Evolutionary conservation across 2,797 vertebrate genomes (phyloP).

Genomic region (Hippocampus kuda): DNA sequence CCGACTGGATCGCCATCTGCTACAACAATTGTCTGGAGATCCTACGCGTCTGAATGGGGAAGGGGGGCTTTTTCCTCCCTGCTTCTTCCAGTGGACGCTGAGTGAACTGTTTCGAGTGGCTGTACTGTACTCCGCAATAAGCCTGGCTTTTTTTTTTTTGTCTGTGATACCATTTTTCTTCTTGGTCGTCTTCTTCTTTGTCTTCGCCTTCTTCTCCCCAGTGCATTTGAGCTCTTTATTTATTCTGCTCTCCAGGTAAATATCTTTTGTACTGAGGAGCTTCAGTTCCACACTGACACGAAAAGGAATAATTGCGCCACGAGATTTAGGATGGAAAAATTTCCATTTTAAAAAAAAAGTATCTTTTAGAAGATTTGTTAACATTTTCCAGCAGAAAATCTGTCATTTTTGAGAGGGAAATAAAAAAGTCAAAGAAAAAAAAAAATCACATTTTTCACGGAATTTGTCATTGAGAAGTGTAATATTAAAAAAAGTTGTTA

Average conservation of each 20-base stretch:
- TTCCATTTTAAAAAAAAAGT: background rate
- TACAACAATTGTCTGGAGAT: conserved; percentile 99
- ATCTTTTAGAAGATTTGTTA: background rate
- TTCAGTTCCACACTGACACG: background rate
- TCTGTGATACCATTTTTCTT: conserved; percentile 16
- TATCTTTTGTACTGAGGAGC: background rate
- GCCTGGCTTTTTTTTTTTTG: conserved; percentile 39
- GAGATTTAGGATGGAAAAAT: background rate
- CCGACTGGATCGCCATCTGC: conserved; percentile 98
- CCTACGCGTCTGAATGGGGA: conserved; percentile 76
- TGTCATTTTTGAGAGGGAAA: background rate
- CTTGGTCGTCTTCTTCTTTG: conserved; percentile 20
- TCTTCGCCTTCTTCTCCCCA: conserved; percentile 30
- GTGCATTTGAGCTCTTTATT: conserved; percentile 49
- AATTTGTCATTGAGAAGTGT: too few relatives aligned
- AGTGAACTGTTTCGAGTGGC: conserved; percentile 33
- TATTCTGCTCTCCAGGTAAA: conserved; percentile 49
- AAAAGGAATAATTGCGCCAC: background rate
- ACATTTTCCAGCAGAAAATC: too few relatives aligned
- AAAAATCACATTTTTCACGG: too few relatives aligned
- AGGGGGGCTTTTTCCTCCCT: background rate
- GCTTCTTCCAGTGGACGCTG: conserved; percentile 36
- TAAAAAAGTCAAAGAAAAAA: too few relatives aligned
- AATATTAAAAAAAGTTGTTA: background rate
- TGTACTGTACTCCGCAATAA: conserved; percentile 32